A percentile compares a stretch with the other conserved stretches of the same genome.
Evolutionary conservation across 1,140 invertebrate species (phyloP).

Genomic region (Lanistes nyassanus): DNA sequence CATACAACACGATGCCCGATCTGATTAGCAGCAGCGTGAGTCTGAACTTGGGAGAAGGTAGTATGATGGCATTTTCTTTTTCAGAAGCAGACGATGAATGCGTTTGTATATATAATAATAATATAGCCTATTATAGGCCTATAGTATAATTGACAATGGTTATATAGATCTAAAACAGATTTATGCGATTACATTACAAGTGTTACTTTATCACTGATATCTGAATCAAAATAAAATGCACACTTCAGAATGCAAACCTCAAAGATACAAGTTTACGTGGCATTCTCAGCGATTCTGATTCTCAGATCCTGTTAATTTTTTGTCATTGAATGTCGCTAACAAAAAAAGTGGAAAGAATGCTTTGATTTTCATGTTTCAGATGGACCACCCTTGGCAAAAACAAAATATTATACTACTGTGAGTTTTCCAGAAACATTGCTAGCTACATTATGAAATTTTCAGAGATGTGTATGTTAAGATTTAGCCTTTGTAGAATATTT

Average conservation of each 20-base stretch:
- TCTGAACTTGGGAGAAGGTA: slow-evolving; percentile 37
- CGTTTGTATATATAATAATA: neutral
- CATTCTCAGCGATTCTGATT: neutral
- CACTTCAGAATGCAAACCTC: neutral
- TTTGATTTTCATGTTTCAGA: slow-evolving; percentile 8
- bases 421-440: slow-evolving; percentile 10
- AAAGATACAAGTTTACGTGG: neutral
- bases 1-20: slow-evolving; percentile 47
- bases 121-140: too few relatives aligned
- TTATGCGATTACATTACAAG: too few relatives aligned
- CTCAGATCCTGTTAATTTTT: neutral
- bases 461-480: neutral
- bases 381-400: slow-evolving; percentile 14
- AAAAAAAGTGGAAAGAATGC: neutral
- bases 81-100: neutral
- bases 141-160: too few relatives aligned
- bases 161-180: too few relatives aligned
- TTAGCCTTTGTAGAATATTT: neutral
- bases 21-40: slow-evolving; percentile 55
- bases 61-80: neutral
- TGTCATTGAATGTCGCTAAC: neutral
- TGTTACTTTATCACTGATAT: neutral
- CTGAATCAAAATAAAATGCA: neutral
- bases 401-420: slow-evolving; percentile 33
- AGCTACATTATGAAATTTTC: slow-evolving; percentile 1